Evolutionary conservation across 2,113 vertebrate genomes (phyloP).

Genomic region (Lepisosteus oculatus): DNA sequence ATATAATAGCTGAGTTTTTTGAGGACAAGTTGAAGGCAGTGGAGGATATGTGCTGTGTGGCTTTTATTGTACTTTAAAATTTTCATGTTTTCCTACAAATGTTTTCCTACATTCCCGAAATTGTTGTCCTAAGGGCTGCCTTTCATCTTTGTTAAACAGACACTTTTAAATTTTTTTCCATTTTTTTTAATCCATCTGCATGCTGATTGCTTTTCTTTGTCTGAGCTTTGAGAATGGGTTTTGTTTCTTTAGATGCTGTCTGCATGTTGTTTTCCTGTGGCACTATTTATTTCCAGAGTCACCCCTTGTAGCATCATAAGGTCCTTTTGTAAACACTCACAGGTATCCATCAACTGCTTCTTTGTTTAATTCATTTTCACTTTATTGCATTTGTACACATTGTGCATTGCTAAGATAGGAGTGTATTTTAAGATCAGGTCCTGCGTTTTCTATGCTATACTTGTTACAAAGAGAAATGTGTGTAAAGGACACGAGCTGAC

Average conservation of each 20-base stretch:
- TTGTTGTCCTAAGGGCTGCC: no score
- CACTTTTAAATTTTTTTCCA: neutral
- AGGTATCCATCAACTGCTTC: neutral
- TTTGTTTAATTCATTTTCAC: neutral
- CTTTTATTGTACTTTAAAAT: no score
- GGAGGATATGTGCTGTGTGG: no score
- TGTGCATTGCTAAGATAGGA: neutral
- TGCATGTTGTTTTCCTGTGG: conserved; percentile 1
- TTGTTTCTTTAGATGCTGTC: no score
- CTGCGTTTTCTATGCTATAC: no score
- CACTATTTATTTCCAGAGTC: neutral
- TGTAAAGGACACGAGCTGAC: no score
- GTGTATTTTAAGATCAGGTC: neutral
- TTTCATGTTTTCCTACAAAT: no score
- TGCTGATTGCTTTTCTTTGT: neutral
- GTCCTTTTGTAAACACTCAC: neutral
- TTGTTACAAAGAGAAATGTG: no score
- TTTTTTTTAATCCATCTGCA: neutral
- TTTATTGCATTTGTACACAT: neutral
- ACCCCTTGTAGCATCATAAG: neutral
- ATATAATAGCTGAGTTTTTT: no score
- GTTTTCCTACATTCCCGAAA: no score
- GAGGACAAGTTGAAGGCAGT: no score
- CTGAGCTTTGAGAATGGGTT: neutral
- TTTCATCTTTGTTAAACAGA: neutral